Evolutionary conservation across 2,888 invertebrate genomes (phyloP).

Genomic region (Tryphoninae sp.): DNA sequence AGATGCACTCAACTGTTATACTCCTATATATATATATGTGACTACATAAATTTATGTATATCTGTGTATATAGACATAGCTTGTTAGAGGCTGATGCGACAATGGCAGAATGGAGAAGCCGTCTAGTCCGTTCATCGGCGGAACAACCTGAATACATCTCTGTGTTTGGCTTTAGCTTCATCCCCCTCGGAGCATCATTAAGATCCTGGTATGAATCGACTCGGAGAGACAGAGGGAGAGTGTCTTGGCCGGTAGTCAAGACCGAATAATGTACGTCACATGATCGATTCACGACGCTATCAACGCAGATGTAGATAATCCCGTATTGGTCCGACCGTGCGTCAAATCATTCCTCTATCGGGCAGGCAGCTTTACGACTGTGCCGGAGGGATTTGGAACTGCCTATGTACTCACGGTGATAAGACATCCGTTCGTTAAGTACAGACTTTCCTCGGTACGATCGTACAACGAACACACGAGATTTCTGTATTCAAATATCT

Average conservation of each 20-base stretch:
- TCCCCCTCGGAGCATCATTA: slow-evolving; percentile 41
- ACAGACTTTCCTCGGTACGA: slow-evolving; percentile 39
- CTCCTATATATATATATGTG: neutral
- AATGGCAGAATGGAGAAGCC: slow-evolving; percentile 25
- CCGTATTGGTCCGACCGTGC: slow-evolving; percentile 17
- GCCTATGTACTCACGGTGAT: neutral
- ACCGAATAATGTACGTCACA: slow-evolving; percentile 63
- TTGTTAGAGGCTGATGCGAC: slow-evolving; percentile 34
- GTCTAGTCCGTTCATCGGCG: slow-evolving; percentile 30
- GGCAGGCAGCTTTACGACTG: neutral
- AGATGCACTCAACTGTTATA: neutral
- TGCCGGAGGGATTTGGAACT: neutral
- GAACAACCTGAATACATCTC: slow-evolving; percentile 32
- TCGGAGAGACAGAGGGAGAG: neutral
- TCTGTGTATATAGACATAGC: slow-evolving; percentile 1
- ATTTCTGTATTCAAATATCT: too few relatives aligned
- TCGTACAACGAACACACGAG: slow-evolving; percentile 13
- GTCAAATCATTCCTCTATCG: neutral
- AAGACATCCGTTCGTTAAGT: neutral
- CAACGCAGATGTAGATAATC: slow-evolving; percentile 73
- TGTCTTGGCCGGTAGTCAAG: slow-evolving; percentile 32
- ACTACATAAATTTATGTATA: neutral
- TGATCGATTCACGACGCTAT: slow-evolving; percentile 74
- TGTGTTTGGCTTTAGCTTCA: slow-evolving; percentile 20
- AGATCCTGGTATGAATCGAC: slow-evolving; percentile 9